Conservation (phyloP, 2,797 vertebrate genomes). For the Hoplostethus atlanticus region DNA sequence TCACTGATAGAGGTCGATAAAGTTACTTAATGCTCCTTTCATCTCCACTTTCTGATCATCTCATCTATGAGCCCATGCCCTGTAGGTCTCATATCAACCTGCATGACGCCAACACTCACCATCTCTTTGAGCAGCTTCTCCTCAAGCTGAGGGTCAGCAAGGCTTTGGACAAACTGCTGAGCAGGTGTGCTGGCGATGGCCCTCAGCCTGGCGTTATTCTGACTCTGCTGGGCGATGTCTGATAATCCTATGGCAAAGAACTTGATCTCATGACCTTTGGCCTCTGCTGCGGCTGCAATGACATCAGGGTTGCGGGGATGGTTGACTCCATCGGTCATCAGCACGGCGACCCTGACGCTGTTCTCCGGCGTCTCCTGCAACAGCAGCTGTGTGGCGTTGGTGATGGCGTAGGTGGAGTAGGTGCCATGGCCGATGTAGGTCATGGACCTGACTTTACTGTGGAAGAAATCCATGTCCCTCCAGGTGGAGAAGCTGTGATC, state of each 20-base stretch:
- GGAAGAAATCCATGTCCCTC: conserved; percentile 86
- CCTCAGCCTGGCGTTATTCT: conserved; percentile 84
- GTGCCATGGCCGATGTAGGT: conserved; percentile 91
- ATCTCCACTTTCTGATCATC: neutral
- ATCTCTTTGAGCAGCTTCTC: conserved; percentile 83
- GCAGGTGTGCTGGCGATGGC: conserved; percentile 85
- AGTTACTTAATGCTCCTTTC: too few species aligned
- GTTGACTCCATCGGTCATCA: conserved; percentile 91
- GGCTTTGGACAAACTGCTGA: conserved; percentile 83
- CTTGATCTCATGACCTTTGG: conserved; percentile 85
- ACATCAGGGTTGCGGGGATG: conserved; percentile 90
- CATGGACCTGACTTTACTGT: conserved; percentile 78
- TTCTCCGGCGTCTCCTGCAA: conserved; percentile 80
- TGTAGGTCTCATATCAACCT: neutral
- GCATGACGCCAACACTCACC: conserved; percentile 78
- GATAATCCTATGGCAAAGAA: conserved; percentile 90
- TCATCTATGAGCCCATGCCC: neutral
- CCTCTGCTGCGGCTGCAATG: conserved; percentile 79
- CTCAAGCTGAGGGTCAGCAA: conserved; percentile 85
- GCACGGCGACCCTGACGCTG: conserved; percentile 84
- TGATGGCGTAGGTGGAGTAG: conserved; percentile 90
- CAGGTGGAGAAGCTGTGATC: conserved; percentile 87
- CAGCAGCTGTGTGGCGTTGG: conserved; percentile 88
- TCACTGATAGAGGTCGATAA: too few species aligned
- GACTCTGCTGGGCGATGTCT: conserved; percentile 66